Evolutionary conservation across 2,113 vertebrate genomes (phyloP).

Genomic region (Zosterops lateralis): DNA sequence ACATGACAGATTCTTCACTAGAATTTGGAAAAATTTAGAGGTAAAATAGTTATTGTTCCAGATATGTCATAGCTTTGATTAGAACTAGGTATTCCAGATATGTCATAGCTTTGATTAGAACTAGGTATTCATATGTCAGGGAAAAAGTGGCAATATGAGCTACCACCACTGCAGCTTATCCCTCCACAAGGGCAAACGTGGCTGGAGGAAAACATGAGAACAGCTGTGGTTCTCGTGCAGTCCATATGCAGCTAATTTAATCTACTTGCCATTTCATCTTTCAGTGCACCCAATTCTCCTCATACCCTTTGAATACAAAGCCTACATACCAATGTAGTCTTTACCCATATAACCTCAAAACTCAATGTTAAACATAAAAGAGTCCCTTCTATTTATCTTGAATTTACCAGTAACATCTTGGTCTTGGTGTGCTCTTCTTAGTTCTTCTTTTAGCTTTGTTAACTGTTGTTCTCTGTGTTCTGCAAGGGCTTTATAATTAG

Average conservation of each 20-base stretch:
- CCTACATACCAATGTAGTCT: not conserved
- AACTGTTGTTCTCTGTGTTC: conserved; percentile 77
- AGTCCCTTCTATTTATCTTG: not conserved
- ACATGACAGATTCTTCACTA: not conserved
- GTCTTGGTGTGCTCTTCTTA: conserved; percentile 78
- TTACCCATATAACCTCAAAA: not conserved
- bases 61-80: not conserved
- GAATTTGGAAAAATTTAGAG: not conserved
- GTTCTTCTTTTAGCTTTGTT: conserved; percentile 79
- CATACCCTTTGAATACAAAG: not conserved
- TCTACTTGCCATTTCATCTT: not conserved
- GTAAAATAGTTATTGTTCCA: not conserved
- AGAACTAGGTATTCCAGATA: not conserved
- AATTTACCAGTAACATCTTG: conserved; percentile 82
- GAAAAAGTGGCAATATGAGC: not conserved
- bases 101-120: not conserved
- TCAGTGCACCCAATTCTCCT: not conserved
- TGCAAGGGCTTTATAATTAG: conserved; percentile 69
- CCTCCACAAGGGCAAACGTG: accelerated
- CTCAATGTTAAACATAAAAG: not conserved
- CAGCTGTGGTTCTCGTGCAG: not conserved
- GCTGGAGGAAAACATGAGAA: not conserved
- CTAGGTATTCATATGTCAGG: not conserved
- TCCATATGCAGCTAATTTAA: not conserved
- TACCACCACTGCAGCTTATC: not conserved